Evolutionary conservation across 2,888 invertebrate genomes (phyloP), one percentile per base, ranked within the genome.

Genomic region (Ennomos quercinarius): DNA sequence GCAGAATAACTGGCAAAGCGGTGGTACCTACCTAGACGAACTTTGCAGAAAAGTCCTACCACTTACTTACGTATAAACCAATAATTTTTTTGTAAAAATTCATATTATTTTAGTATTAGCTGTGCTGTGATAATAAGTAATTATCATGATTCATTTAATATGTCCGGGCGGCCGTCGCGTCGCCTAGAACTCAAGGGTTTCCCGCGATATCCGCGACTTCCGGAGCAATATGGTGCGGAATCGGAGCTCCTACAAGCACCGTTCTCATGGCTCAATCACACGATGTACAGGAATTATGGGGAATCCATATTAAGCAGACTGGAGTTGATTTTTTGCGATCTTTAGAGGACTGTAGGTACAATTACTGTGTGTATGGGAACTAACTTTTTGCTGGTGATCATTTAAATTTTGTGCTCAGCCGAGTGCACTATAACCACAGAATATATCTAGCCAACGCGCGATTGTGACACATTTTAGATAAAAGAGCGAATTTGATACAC

Each of bases 201-300:
- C 86, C 72, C 67, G 60, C 66, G 62, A 61, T 64, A 51, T 35
- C 61, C 48, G 45, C 61, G 59, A 72, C 79, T 82, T 83, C 83
- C 83, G 79, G 76, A 58, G 71, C 87, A 87, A 83, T 83, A 85
- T 87, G 88, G 79, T 73, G 79, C 77, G 79, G 77, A 83, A 80
- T 79, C 76, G 65, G 88, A 89, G 82, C 84, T 83, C 86, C 76
- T 87, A 86, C 85, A 89, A 88, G 81, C 77, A 72, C 78, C 71
- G 77, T 81, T 89, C 88, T 84, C 85, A 86, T 79, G 80, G 70
- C 65, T 69, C 68, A 74, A 76, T 74, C 74, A 72, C 71, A 78
- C 85, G 40, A 17, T 48, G 34, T 43, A 37, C 43, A 81, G 83
- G 83, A 86, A 84, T 84, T 74, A 72, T 63, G 58, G 74, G 63